Evolutionary conservation across 2,888 invertebrate species (phyloP).

Genomic region (Chrysotoxum bicinctum): DNA sequence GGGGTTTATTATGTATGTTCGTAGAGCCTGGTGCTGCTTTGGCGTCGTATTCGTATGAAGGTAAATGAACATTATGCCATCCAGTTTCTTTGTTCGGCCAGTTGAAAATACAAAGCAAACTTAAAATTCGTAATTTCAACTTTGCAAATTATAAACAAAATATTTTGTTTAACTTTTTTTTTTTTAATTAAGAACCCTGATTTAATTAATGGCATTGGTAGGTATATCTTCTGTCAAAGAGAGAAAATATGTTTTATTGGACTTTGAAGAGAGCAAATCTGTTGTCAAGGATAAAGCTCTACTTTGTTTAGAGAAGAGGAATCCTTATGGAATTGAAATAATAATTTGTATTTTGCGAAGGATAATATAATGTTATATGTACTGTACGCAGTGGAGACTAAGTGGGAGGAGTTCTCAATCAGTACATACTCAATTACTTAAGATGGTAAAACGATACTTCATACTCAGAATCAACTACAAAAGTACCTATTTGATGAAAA

Average conservation of each 20-base stretch:
- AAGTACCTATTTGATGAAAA: too few species aligned
- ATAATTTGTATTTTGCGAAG: background rate
- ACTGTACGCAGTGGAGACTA: too few species aligned
- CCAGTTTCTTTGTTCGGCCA: conserved; percentile 71
- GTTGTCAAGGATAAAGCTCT: background rate
- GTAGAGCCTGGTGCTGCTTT: conserved; percentile 20
- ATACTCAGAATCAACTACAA: background rate
- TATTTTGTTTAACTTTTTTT: conserved; percentile 11
- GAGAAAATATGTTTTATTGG: conserved; percentile 50
- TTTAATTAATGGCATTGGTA: conserved; percentile 61
- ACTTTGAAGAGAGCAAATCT: conserved; percentile 34
- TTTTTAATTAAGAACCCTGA: conserved; percentile 70
- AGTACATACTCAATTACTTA: background rate
- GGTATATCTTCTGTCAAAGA: too few species aligned
- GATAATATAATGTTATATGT: background rate
- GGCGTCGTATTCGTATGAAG: conserved; percentile 3
- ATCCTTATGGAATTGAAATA: conserved; percentile 4
- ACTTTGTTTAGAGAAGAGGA: background rate
- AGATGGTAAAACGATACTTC: background rate
- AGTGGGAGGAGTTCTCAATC: background rate
- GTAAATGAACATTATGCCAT: conserved; percentile 66
- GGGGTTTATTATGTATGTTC: conserved; percentile 62
- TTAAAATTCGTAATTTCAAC: conserved; percentile 71
- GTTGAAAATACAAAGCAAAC: conserved; percentile 72
- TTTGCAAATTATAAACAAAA: conserved; percentile 70